These are phyloP conservation scores for Drosophila anomalata DNA, from an alignment of 2,888 invertebrate species.

Conservation along the genomic window DNA sequence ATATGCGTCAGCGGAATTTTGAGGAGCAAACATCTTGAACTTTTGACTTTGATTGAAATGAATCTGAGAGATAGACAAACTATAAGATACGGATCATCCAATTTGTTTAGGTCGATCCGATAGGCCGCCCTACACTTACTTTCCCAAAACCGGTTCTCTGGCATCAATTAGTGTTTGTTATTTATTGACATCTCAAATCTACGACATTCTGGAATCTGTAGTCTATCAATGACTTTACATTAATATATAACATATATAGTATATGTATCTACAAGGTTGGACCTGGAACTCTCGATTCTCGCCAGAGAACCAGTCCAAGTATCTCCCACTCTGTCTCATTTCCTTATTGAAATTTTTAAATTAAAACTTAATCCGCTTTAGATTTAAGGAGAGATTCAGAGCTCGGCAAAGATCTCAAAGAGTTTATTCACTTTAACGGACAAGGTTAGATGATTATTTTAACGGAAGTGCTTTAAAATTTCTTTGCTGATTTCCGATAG, in stretches of 20 bases:
- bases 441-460: constrained; percentile 17
- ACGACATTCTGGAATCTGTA: constrained; percentile 22
- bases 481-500: neutral
- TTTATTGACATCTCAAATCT: constrained; percentile 15
- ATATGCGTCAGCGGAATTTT: constrained; percentile 2
- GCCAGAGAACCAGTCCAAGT: constrained; percentile 1
- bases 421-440: constrained; percentile 20
- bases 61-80: neutral
- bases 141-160: constrained; percentile 18
- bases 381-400: neutral
- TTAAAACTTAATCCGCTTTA: constrained; percentile 17
- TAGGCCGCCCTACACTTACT: constrained; percentile 1
- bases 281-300: constrained; percentile 22
- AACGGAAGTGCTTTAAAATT: constrained; percentile 7
- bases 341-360: constrained; percentile 13
- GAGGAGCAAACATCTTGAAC: constrained; percentile 3
- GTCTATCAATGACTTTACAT: constrained; percentile 33
- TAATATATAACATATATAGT: constrained; percentile 14
- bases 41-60: constrained; percentile 1
- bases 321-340: constrained; percentile 1
- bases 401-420: neutral
- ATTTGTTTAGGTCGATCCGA: neutral
- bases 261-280: constrained; percentile 10
- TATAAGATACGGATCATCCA: neutral
- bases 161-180: constrained; percentile 12